These are phyloP conservation scores for Aphidius gifuensis DNA, from an alignment of 1,140 invertebrate genomes.

Conservation along the genomic window DNA sequence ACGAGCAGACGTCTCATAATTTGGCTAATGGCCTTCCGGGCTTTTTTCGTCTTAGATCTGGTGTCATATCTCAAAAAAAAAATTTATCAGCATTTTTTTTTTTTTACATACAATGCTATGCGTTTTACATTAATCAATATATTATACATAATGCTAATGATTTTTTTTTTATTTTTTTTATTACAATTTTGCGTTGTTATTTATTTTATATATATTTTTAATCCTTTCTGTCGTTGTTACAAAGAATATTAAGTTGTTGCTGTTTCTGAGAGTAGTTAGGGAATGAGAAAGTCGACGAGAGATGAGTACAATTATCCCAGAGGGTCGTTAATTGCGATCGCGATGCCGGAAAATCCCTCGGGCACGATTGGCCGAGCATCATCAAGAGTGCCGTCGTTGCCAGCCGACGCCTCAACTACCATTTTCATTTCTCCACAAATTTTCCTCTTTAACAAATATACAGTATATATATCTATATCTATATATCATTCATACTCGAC, in stretches of 20 bases:
- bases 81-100: no score
- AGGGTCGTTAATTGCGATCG: slow-evolving; percentile 25
- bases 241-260: no score
- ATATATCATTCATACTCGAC: not conserved
- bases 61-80: not conserved
- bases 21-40: slow-evolving; percentile 50
- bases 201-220: no score
- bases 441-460: no score
- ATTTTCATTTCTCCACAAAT: not conserved
- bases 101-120: no score
- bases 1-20: slow-evolving; percentile 52
- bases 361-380: slow-evolving; percentile 28
- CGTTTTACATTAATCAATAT: no score
- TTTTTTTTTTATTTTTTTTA: no score
- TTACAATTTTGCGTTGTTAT: no score
- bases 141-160: no score
- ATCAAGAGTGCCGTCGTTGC: slow-evolving; percentile 28
- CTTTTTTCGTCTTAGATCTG: not conserved
- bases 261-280: no score
- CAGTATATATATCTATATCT: not conserved
- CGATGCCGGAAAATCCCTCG: slow-evolving; percentile 26
- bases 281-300: not conserved
- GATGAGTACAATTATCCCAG: slow-evolving; percentile 28
- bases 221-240: no score
- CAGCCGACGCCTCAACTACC: slow-evolving; percentile 25